phyloP scores from a whole-genome alignment of 2,888 invertebrate species.

The Eristalis intricaria region DNA sequence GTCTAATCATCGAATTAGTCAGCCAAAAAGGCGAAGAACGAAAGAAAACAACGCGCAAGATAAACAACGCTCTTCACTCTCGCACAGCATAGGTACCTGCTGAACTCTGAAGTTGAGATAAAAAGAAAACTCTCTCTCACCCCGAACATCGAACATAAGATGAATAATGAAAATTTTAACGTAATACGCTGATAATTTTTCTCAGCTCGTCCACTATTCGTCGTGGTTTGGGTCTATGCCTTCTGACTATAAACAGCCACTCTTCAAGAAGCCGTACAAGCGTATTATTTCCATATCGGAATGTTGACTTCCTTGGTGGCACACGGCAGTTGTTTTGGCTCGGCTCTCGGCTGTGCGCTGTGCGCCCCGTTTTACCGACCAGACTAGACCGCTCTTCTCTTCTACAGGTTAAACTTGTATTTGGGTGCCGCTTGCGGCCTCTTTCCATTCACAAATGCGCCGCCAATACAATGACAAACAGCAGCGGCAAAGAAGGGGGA shows the following conservation, averaged over 20 bases:
- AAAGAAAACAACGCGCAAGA: slow-evolving; percentile 4
- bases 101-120: not conserved
- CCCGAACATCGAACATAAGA: not conserved
- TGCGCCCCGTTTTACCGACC: not conserved
- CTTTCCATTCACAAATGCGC: slow-evolving; percentile 56
- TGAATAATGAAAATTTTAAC: not conserved
- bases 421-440: not conserved
- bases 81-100: too few relatives aligned
- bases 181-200: not conserved
- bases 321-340: not conserved
- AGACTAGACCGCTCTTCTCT: not conserved
- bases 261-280: slow-evolving; percentile 59
- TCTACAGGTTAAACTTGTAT: slow-evolving; percentile 17
- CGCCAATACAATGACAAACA: slow-evolving; percentile 12
- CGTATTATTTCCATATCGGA: slow-evolving; percentile 62
- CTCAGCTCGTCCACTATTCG: too few relatives aligned
- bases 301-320: slow-evolving; percentile 69
- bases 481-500: slow-evolving; percentile 24
- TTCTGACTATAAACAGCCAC: slow-evolving; percentile 21
- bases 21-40: slow-evolving; percentile 14
- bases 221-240: too few relatives aligned
- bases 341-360: not conserved
- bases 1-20: slow-evolving; percentile 57
- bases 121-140: not conserved
- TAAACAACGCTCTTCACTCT: not conserved